Base-by-base conservation (phyloP, 2,888 invertebrate species). In the Cephalotes varians region DNA sequence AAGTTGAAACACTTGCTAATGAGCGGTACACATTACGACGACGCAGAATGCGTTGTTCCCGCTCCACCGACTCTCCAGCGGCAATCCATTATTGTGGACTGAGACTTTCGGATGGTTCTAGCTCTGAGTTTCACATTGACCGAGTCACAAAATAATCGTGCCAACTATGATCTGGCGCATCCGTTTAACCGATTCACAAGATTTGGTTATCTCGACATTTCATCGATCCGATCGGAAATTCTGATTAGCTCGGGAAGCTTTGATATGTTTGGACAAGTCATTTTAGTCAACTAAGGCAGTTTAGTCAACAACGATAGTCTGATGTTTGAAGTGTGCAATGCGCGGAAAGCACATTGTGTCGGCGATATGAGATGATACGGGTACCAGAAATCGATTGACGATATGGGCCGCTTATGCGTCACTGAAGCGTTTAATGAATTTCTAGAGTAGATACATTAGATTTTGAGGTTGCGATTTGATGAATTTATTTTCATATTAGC, bases 1-100 rank as follows among this genome's bases (percentile, higher is more conserved):
- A 93, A 93, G 91, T 93, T 92, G 85, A 87, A 90, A 92, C 92
- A 91, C 89, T 92, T 92, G 92, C 93, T 93, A 94, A 93, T 93
- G 93, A 93, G 93, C 91, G 90, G 90, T 91, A 91, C 90, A 88
- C 87, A 88, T 90, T 85, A 86, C 88, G 73, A 86, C 86, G 83
- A 67, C 64, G 84, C 60, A 81, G 64, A 60, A 65, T 79, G 79
- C 83, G 58, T 81, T 31, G 44, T 80, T 40, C 28, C 60, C 67
- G 28, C 62, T 9, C 44, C 51, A 67, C 85, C 85, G 79, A 83
- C 81, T 85, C 82, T 31, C 58, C 28, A 85, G 71, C 80, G 72
- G 87, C 82, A 88, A 85, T 84, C 85, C 83, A 49, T 81, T 81
- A 77, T 64, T 85, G 85, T 84, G 86, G 81, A 85, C 85, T 85